These are phyloP conservation scores for Calonectris borealis DNA, from an alignment of 2,113 vertebrate species.

Conservation along the genomic window DNA sequence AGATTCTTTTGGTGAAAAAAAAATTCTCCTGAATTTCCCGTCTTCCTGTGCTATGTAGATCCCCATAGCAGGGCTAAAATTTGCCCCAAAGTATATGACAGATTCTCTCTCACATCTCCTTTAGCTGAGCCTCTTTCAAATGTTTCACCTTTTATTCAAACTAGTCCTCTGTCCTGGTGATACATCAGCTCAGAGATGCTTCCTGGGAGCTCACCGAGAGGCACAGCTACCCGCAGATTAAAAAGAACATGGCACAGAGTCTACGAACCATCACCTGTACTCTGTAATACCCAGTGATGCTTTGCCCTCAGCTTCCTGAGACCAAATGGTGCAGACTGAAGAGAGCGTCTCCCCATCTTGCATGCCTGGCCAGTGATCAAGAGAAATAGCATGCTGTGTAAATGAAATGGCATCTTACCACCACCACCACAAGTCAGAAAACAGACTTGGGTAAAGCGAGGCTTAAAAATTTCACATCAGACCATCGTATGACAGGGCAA, in stretches of 20 bases:
- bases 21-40: not conserved
- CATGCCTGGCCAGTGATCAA: not conserved
- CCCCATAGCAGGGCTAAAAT: not conserved
- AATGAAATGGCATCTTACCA: slow-evolving; percentile 1
- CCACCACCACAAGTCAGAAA: not conserved
- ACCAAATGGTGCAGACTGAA: rapidly evolving
- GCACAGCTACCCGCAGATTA: not conserved
- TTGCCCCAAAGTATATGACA: not conserved
- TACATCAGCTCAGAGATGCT: not conserved
- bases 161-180: not conserved
- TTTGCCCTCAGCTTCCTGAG: not conserved
- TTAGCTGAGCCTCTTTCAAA: not conserved
- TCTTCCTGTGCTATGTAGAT: slow-evolving; percentile 1
- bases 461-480: not conserved
- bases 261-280: not conserved
- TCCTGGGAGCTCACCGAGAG: not conserved
- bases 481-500: not conserved
- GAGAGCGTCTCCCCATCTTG: not conserved
- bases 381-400: not conserved
- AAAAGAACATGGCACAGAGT: not conserved
- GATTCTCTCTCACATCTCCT: not conserved
- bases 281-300: not conserved
- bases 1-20: slow-evolving; percentile 4
- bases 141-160: not conserved
- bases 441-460: not conserved